Base-by-base conservation (phyloP, 2,797 vertebrate genomes). In the Iguana delicatissima region DNA sequence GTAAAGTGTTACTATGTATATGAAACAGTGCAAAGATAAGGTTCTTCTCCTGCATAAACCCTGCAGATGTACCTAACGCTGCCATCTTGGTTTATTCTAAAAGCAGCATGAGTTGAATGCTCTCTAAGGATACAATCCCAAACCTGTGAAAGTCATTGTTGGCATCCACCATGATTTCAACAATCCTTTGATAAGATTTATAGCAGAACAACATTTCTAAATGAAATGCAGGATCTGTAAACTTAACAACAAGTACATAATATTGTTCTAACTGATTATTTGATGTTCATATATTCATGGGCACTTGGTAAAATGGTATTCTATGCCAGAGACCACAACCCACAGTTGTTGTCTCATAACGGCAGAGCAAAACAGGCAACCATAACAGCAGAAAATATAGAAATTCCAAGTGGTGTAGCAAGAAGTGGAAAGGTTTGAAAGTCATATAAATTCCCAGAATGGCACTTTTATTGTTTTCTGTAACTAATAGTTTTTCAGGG, bases 381-480 rank as follows among this genome's bases (percentile, higher is more conserved):
- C 32, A 62, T 62, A 82, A 90, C 52, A 74, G 55, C 84, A 82
- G n/a, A 76, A 81, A 81, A 90, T 73, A 85, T 87, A 94, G 87
- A 92, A 86, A 84, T 89, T 95, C 86, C 88, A 91, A 95, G 89
- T 74, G 35, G 74, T 90, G 90, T 90, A 92, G 55, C 92, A 80
- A 87, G 10, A 57, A 87, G n/a, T 93, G 91, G 90, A 89, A 72
- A 22, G 46, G 57, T 87, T 93, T 94, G 83, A 95, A 95, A 90
- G 92, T 95, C 26, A 85, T 89, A 95, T 93, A 95, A 90, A 93
- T 93, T 93, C 74, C 90, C 92, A 92, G 96, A 96, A 80, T 91
- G 92, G 92, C 95, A 93, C 79, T 89, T 80, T 46, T 89, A 82
- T 91, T 86, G 92, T 95, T 94, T 94, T 84, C 59, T 77, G 90